Evolutionary conservation across 2,797 vertebrate species (phyloP).

Genomic region (Neopelma chrysocephalum): DNA sequence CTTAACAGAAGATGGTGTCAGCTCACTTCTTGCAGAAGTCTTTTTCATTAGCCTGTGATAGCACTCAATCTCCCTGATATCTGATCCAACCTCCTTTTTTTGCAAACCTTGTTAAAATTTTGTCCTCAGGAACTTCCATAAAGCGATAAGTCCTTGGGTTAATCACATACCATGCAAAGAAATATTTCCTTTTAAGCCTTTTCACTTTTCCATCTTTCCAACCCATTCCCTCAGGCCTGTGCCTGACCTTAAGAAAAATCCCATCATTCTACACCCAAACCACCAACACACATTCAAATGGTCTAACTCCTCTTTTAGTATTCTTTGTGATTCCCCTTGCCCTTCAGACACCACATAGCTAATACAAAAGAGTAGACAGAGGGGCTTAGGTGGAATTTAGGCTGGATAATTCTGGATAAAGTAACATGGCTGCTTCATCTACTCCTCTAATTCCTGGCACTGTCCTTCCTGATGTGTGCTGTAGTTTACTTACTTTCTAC

Average conservation of each 20-base stretch:
- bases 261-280: background rate
- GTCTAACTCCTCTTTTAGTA: background rate
- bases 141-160: background rate
- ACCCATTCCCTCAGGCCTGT: background rate
- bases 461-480: accelerated
- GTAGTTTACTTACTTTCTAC: background rate
- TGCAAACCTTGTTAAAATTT: background rate
- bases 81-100: background rate
- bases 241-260: background rate
- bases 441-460: background rate
- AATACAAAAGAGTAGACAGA: background rate
- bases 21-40: background rate
- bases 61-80: background rate
- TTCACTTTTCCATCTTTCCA: background rate
- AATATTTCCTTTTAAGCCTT: background rate
- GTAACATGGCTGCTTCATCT: background rate
- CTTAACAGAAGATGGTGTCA: background rate
- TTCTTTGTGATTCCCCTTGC: background rate
- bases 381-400: background rate
- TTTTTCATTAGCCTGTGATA: background rate
- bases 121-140: background rate
- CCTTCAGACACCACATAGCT: background rate
- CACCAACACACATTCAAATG: background rate
- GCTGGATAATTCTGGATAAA: background rate
- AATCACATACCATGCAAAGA: background rate